phyloP scores from a whole-genome alignment of 2,797 vertebrate genomes.

The Pangasius mekongensis region DNA sequence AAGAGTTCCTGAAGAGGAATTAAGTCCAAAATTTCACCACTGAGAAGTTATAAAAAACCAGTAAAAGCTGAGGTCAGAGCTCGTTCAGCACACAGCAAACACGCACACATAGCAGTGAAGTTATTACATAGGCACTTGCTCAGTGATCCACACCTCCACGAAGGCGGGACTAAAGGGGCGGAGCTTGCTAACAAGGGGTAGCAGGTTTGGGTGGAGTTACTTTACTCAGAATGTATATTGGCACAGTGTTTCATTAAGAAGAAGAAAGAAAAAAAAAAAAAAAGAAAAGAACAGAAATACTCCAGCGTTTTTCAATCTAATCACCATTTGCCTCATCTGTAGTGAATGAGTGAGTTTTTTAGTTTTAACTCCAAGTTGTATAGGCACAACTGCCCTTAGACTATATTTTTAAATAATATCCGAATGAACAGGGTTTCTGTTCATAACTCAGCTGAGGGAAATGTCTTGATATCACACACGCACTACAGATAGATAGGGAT shows the following conservation, averaged over 20 bases:
- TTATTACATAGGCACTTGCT: slow-evolving; percentile 24
- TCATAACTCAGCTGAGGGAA: neutral
- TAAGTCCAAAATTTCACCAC: neutral
- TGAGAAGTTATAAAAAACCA: slow-evolving; percentile 20
- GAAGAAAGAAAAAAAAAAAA: neutral
- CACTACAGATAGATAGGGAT: neutral
- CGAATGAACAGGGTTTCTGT: neutral
- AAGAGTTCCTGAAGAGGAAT: neutral
- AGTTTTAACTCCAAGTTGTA: neutral
- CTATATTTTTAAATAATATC: neutral
- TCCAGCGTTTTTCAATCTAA: neutral
- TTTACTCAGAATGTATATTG: slow-evolving; percentile 30
- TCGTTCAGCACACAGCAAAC: neutral
- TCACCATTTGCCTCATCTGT: neutral
- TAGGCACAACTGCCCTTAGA: neutral
- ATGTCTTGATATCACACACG: neutral
- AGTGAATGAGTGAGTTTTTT: no score
- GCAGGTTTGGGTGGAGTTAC: slow-evolving; percentile 1
- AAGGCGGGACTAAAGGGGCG: neutral
- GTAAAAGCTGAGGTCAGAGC: neutral
- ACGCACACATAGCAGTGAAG: neutral
- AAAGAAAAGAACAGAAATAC: neutral
- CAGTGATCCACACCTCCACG: slow-evolving; percentile 14
- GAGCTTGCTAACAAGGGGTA: neutral
- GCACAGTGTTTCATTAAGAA: slow-evolving; percentile 43